Conservation (phyloP, 2,888 invertebrate genomes). For the Phragmatobia fuliginosa region DNA sequence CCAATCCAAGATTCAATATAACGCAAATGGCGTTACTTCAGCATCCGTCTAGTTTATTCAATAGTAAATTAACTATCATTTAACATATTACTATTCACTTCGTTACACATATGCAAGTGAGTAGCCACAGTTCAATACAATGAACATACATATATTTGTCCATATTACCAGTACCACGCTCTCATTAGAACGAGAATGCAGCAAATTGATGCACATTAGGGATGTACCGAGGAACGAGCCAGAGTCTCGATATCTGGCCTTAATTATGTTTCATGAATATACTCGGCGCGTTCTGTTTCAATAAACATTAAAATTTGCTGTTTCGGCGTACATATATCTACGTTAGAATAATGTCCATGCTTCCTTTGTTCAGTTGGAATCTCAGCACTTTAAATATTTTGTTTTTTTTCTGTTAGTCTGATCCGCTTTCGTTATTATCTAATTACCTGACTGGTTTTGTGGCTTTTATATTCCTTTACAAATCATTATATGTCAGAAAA, state of each 20-base stretch:
- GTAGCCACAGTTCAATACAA: not conserved
- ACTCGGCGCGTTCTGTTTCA: not conserved
- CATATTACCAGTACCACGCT: not conserved
- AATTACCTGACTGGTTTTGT: not conserved
- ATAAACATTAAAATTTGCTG: conserved; percentile 14
- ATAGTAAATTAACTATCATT: not conserved
- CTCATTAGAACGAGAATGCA: conserved; percentile 11
- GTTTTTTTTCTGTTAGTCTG: not conserved
- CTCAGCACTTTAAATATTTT: not conserved
- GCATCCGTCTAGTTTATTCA: not conserved
- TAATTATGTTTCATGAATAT: conserved; percentile 3
- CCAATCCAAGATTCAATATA: too few relatives aligned
- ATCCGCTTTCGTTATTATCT: not conserved
- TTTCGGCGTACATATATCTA: not conserved
- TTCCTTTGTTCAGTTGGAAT: not conserved
- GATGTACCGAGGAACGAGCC: not conserved
- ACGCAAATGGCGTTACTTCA: too few relatives aligned
- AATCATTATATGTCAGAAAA: not conserved
- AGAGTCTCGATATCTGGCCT: conserved; percentile 12
- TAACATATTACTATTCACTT: not conserved
- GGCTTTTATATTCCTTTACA: too few relatives aligned
- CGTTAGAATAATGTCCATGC: not conserved
- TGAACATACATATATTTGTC: not conserved
- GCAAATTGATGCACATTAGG: conserved; percentile 3
- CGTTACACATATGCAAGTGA: not conserved